These are phyloP conservation scores for Ageneiosus marmoratus DNA, from an alignment of 2,113 vertebrate genomes.

Conservation along the genomic window DNA sequence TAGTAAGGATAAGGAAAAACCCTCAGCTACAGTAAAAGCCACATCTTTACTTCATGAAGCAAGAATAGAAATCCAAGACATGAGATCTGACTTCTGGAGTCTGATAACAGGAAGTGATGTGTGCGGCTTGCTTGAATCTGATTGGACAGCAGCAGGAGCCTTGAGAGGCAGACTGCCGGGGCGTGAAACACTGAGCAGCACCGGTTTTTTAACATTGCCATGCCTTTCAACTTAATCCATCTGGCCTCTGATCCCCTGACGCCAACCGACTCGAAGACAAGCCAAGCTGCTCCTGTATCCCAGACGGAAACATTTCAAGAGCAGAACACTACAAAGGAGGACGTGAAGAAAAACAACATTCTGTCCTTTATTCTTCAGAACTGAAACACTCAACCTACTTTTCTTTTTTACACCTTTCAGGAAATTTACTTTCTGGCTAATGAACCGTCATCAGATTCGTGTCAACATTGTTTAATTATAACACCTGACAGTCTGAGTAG, in stretches of 20 bases:
- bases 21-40: neutral
- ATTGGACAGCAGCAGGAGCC: neutral
- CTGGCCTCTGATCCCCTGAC: constrained; percentile 70
- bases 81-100: neutral
- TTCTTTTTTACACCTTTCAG: neutral
- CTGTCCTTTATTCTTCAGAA: neutral
- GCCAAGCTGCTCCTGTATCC: constrained; percentile 1
- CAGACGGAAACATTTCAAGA: neutral
- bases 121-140: neutral
- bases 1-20: neutral
- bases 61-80: neutral
- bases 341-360: neutral
- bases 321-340: neutral
- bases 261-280: constrained; percentile 44
- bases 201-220: constrained; percentile 67
- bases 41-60: neutral
- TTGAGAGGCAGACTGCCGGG: constrained; percentile 1
- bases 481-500: too few species aligned
- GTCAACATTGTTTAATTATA: neutral
- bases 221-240: constrained; percentile 77
- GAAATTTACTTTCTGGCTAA: too few species aligned
- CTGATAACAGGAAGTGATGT: constrained; percentile 2
- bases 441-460: too few species aligned
- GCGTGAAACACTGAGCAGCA: constrained; percentile 41
- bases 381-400: neutral